Conservation (phyloP, 2,113 vertebrate species). For the Lamprologus callipterus region DNA sequence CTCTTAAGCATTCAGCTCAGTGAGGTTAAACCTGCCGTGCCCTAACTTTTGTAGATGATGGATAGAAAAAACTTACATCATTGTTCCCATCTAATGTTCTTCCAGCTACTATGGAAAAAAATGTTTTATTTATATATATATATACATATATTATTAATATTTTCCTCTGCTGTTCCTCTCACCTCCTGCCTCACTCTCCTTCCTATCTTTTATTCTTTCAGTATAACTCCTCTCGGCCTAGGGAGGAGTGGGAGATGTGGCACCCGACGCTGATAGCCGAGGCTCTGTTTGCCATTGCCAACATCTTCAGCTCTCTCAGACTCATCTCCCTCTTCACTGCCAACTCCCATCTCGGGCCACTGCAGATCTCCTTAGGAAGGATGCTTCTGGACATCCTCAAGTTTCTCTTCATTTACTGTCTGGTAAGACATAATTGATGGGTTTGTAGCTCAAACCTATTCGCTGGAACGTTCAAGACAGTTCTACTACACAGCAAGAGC, state of each 20-base stretch:
- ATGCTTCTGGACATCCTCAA: slow-evolving; percentile 98
- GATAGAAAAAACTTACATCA: background rate
- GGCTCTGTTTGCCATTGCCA: slow-evolving; percentile 94
- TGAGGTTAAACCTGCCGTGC: background rate
- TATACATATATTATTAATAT: background rate
- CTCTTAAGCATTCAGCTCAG: background rate
- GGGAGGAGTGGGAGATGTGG: slow-evolving; percentile 98
- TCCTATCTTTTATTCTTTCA: slow-evolving; percentile 49
- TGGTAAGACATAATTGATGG: background rate
- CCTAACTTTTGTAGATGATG: background rate
- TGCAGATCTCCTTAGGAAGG: slow-evolving; percentile 92
- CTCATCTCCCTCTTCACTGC: slow-evolving; percentile 96
- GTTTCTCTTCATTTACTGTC: slow-evolving; percentile 94
- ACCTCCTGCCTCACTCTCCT: background rate
- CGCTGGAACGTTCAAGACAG: background rate
- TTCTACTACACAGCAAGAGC: background rate
- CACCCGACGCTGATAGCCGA: slow-evolving; percentile 93
- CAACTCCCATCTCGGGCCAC: slow-evolving; percentile 91
- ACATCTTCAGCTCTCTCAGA: slow-evolving; percentile 92
- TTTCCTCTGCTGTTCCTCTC: background rate
- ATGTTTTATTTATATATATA: background rate
- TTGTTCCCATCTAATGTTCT: background rate
- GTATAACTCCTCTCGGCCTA: slow-evolving; percentile 92
- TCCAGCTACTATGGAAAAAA: background rate
- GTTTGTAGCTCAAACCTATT: background rate